A percentile compares a stretch with the other conserved stretches of the same genome.
phyloP scores from a whole-genome alignment of 1,140 invertebrate species.

The Drosophila persimilis region DNA sequence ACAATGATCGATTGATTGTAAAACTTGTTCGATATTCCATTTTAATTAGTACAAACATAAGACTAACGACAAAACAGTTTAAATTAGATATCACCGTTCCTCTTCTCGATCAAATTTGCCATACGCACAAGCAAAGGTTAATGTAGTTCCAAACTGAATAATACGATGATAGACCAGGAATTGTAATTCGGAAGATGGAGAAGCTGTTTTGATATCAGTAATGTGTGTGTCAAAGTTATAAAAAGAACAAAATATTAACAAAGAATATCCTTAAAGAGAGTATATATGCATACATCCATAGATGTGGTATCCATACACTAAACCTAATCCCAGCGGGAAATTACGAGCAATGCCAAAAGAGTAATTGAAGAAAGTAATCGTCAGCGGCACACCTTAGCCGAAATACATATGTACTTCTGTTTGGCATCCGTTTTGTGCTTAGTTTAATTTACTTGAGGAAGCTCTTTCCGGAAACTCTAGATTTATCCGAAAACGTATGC shows the following conservation, averaged over 20 bases:
- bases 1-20: constrained; percentile 19
- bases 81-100: constrained; percentile 22
- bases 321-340: constrained; percentile 58
- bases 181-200: constrained; percentile 24
- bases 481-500: constrained; percentile 16
- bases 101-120: constrained; percentile 25
- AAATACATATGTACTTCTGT: constrained; percentile 24
- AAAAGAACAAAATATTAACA: neutral
- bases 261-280: constrained; percentile 30
- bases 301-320: constrained; percentile 47
- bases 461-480: constrained; percentile 40
- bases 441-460: constrained; percentile 38
- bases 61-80: constrained; percentile 48
- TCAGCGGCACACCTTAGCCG: constrained; percentile 19
- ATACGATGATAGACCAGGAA: constrained; percentile 3
- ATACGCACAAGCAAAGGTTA: constrained; percentile 17
- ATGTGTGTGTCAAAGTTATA: constrained; percentile 64
- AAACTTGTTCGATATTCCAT: constrained; percentile 64
- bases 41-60: constrained; percentile 76
- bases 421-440: constrained; percentile 34
- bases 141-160: too few species aligned
- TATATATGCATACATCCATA: constrained; percentile 27
- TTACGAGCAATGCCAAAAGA: constrained; percentile 56
- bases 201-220: constrained; percentile 45
- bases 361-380: constrained; percentile 14